phyloP scores from a whole-genome alignment of 1,140 invertebrate species.

The Sycobia sp. region DNA sequence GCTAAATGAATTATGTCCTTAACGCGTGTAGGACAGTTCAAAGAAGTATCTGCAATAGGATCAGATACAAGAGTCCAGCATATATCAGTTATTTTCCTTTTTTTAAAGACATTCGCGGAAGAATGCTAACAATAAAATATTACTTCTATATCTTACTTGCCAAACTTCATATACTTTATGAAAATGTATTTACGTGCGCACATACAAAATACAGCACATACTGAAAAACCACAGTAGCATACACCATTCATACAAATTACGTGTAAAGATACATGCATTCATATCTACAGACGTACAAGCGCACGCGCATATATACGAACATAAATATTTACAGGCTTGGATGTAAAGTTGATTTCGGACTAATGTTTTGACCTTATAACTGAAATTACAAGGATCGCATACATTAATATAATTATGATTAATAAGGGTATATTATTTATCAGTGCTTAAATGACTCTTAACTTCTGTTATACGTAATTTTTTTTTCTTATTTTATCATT shows the following conservation, averaged over 20 bases:
- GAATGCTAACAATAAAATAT: slow-evolving; percentile 58
- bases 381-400: slow-evolving; percentile 41
- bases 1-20: slow-evolving; percentile 23
- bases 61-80: slow-evolving; percentile 22
- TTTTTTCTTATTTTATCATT: slow-evolving; percentile 31
- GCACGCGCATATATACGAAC: slow-evolving; percentile 59
- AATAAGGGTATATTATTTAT: slow-evolving; percentile 47
- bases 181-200: no score
- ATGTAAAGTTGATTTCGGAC: slow-evolving; percentile 53
- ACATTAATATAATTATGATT: slow-evolving; percentile 48
- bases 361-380: slow-evolving; percentile 34
- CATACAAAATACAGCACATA: no score
- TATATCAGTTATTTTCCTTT: slow-evolving; percentile 43
- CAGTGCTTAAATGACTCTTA: slow-evolving; percentile 17
- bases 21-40: neutral
- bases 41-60: slow-evolving; percentile 20
- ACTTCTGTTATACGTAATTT: slow-evolving; percentile 37
- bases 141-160: slow-evolving; percentile 54
- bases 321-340: slow-evolving; percentile 61
- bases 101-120: slow-evolving; percentile 56
- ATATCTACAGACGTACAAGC: slow-evolving; percentile 1
- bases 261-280: neutral
- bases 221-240: no score
- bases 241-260: no score
- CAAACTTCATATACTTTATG: slow-evolving; percentile 46